phyloP scores from a whole-genome alignment of 1,140 invertebrate genomes.

The Lethrus apterus region DNA sequence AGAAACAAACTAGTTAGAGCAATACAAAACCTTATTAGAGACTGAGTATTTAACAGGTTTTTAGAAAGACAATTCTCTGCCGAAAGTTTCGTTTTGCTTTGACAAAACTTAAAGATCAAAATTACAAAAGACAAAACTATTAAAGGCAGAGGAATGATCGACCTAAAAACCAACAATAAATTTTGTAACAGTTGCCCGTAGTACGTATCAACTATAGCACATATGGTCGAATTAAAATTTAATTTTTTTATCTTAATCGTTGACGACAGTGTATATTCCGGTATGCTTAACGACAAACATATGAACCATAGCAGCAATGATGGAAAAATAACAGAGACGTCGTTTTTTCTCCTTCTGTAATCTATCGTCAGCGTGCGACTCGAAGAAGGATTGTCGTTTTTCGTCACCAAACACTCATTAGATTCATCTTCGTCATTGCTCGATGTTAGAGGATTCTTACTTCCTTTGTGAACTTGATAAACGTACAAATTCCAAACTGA shows the following conservation, averaged over 20 bases:
- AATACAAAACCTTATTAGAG: conserved; percentile 29
- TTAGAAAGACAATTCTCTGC: conserved; percentile 24
- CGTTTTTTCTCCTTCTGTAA: conserved; percentile 39
- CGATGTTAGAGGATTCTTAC: conserved; percentile 38
- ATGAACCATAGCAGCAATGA: conserved; percentile 48
- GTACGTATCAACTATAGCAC: conserved; percentile 29
- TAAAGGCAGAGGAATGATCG: conserved; percentile 27
- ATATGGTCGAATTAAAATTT: conserved; percentile 22
- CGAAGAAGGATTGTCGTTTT: conserved; percentile 33
- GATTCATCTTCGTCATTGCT: conserved; percentile 40
- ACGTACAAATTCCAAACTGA: conserved; percentile 43
- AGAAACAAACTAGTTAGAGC: conserved; percentile 26
- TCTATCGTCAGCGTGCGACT: conserved; percentile 44
- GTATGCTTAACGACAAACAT: conserved; percentile 47
- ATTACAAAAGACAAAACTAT: conserved; percentile 27
- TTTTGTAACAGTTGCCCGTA: conserved; percentile 29
- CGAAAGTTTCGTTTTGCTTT: conserved; percentile 18
- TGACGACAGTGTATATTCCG: conserved; percentile 41
- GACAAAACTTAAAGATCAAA: conserved; percentile 27
- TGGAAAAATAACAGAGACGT: conserved; percentile 44
- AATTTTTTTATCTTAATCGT: conserved; percentile 26
- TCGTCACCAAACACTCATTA: conserved; percentile 43
- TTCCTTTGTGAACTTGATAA: conserved; percentile 35
- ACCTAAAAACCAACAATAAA: conserved; percentile 30
- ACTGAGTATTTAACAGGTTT: conserved; percentile 27